Evolutionary conservation across 1,140 invertebrate genomes (phyloP).

Genomic region (Piezodorus guildinii): DNA sequence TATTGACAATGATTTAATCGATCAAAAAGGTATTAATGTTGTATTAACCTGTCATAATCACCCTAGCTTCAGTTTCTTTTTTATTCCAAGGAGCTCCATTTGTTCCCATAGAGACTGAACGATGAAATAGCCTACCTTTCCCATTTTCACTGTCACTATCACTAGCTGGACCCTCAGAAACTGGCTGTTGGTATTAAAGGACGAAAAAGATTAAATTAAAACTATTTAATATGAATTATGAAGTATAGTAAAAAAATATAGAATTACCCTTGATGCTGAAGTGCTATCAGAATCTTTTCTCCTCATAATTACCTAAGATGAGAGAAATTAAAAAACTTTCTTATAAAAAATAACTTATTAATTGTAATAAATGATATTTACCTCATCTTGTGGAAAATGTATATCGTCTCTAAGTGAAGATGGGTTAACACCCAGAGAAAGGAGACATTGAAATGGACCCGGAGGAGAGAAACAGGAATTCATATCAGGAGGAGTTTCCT

Average conservation of each 20-base stretch:
- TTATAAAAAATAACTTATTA: no score
- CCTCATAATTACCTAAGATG: slow-evolving; percentile 22
- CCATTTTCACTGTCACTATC: slow-evolving; percentile 43
- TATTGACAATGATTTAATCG: not conserved
- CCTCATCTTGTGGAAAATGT: slow-evolving; percentile 24
- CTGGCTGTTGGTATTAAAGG: slow-evolving; percentile 34
- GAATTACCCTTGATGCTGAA: slow-evolving; percentile 17
- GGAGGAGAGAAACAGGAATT: slow-evolving; percentile 45
- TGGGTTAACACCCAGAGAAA: slow-evolving; percentile 47
- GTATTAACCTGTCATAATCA: slow-evolving; percentile 48
- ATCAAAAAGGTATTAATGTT: slow-evolving; percentile 15
- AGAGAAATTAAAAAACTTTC: not conserved
- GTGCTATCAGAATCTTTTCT: slow-evolving; percentile 32
- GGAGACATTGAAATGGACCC: slow-evolving; percentile 65
- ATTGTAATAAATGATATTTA: not conserved
- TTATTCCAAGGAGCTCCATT: slow-evolving; percentile 47
- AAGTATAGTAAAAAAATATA: not conserved
- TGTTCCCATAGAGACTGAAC: slow-evolving; percentile 54
- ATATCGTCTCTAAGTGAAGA: slow-evolving; percentile 17
- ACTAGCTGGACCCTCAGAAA: slow-evolving; percentile 39
- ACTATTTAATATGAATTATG: not conserved
- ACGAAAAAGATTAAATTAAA: not conserved
- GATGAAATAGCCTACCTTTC: slow-evolving; percentile 44
- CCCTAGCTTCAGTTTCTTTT: slow-evolving; percentile 44
- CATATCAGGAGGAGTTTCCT: slow-evolving; percentile 42